Evolutionary conservation across 2,797 vertebrate species (phyloP), one percentile per base, ranked within the genome.

Genomic region (Antrozous pallidus): DNA sequence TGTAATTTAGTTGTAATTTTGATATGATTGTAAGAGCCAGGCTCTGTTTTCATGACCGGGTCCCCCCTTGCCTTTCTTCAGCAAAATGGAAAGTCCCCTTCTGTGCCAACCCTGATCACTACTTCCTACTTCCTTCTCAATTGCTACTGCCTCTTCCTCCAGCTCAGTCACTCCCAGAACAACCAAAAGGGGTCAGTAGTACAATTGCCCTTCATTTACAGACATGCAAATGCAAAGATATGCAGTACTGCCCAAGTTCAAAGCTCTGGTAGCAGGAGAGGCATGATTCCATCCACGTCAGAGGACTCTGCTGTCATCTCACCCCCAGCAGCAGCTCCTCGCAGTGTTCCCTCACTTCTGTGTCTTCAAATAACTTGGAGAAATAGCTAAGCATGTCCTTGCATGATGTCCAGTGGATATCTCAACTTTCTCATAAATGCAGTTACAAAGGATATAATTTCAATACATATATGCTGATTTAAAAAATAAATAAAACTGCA

Each of bases 131-230:
- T 28, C 26, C 26, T 58, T 54, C 51, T 24, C 51, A 24, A 54
- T 54, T 28, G 56, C 56, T 58, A 12, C 26, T 28, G 56, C 56
- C 56, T 4, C 56, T 58, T 58, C 26, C 26, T 58, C 56, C 26
- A 58, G 56, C 26, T 58, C 56, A 58, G 26, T 5, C 12, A 58
- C 10, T 58, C 26, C 56, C 56, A 26, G 56, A 58, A 58, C 26
- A 58, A 26, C 10, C 56, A 58, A 11, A 54, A 58, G 56, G 56
- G 56, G 24, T 54, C 31, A 10, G 22, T 3, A 6, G 49, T 2
- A 1, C 5, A 0, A 6, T 11, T 0, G 18, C 6, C 67, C 40
- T 9, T 42, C 10, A 5, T 2, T 14, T 3, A 20, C 73, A 17
- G 20, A 58, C 56, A 42, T 1, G 11, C 70, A 9, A 22, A 90